Base-by-base conservation (phyloP, 2,888 invertebrate species). In the Capitulum mitella region DNA sequence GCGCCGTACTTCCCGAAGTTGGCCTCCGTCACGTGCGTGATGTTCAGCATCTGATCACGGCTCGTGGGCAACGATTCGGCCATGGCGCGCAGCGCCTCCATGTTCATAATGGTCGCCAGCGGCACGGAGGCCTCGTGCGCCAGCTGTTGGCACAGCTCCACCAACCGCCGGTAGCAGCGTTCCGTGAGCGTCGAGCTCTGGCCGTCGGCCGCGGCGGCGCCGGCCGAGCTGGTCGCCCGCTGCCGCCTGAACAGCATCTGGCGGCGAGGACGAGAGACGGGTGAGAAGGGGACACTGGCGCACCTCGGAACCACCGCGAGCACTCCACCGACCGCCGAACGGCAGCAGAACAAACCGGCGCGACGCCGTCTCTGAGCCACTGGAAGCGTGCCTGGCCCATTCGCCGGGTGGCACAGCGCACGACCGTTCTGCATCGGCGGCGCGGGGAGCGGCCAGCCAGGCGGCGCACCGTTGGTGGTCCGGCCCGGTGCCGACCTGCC, bases 11-110 rank as follows among this genome's bases (percentile, higher is more conserved):
- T 82, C 29, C 79, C 79, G 77, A 77, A 82, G 75, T 82, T 82
- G 48, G 81, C 81, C 19, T 91, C 90, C 0, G 95, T 95, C 3
- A 95, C 92, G 85, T 96, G 95, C 40, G 94, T 93, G 84, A 95
- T 90, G 81, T 89, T 88, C 80, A 94, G 87, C 92, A 97, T 92
- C 82, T 93, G 93, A 78, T 90, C 89, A 80, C 90, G 88, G 1
- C 88, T 89, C 82, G 91, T 90, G 0, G 97, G 97, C 84, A 95
- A 86, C 77, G 89, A 88, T 82, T 90, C 88, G 0, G 95, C 90
- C 93, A 97, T 93, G 32, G 1, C 43, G 22, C 37, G 78, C 43
- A 81, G n/a, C 2, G 77, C 51, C 34, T 43, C 32, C 75, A 54
- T 10, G 64, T 43, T 34, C 61, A 78, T 43, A 19, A 78, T 79